Conservation (phyloP, 2,888 invertebrate species). For the Drosophila borborema region DNA sequence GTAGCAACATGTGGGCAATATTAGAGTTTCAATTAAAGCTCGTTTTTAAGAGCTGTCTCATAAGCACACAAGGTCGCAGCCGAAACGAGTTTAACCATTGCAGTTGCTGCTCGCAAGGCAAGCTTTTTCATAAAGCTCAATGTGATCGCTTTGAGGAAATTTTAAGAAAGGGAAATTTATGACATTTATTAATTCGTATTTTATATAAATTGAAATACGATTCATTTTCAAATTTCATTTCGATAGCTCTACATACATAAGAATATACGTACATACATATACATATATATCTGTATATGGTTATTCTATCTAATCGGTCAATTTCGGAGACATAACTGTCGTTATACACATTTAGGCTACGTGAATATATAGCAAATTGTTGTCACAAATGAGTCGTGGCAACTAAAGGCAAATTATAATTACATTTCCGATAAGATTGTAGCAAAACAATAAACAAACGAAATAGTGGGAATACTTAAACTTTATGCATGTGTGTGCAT, state of each 20-base stretch:
- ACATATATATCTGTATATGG: neutral
- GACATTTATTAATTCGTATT: neutral
- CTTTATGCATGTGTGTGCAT: neutral
- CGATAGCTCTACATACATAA: neutral
- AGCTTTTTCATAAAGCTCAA: slow-evolving; percentile 7
- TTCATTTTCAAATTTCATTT: neutral
- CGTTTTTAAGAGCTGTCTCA: slow-evolving; percentile 6
- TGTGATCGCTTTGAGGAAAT: slow-evolving; percentile 10
- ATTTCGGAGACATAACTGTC: slow-evolving; percentile 53
- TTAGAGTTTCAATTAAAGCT: slow-evolving; percentile 15
- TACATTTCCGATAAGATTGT: slow-evolving; percentile 57
- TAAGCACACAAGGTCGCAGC: slow-evolving; percentile 36
- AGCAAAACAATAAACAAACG: neutral
- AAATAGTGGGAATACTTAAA: slow-evolving; percentile 6
- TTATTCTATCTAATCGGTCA: slow-evolving; percentile 28
- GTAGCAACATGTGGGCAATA: slow-evolving; percentile 4
- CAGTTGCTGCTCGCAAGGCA: neutral
- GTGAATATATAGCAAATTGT: slow-evolving; percentile 5
- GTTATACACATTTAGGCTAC: slow-evolving; percentile 44
- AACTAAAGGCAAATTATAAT: slow-evolving; percentile 51
- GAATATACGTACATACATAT: too few species aligned
- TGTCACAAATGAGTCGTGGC: slow-evolving; percentile 27
- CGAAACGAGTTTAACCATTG: slow-evolving; percentile 30
- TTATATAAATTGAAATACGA: slow-evolving; percentile 2
- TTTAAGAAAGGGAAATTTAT: neutral